A percentile compares a stretch with the other conserved stretches of the same genome.
These are phyloP conservation scores for Acleris emargana DNA, from an alignment of 2,888 invertebrate species.

Conservation along the genomic window DNA sequence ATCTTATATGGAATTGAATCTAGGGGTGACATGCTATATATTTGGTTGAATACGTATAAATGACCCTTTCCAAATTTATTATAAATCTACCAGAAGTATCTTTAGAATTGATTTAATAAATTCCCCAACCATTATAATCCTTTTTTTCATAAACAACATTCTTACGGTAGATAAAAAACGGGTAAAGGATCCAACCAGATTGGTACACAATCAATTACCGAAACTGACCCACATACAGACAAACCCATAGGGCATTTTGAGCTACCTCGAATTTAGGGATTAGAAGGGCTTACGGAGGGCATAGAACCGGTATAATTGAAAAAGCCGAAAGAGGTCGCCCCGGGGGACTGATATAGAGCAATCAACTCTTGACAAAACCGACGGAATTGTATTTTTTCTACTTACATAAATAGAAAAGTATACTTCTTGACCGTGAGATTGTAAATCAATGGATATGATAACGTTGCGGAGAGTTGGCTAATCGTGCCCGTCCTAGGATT, in stretches of 20 bases:
- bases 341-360: slow-evolving; percentile 27
- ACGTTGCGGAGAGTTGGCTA: background rate
- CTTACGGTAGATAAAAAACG: too few species aligned
- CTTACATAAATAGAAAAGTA: slow-evolving; percentile 1
- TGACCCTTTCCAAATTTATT: too few species aligned
- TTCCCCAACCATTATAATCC: too few species aligned
- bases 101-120: too few species aligned
- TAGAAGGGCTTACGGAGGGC: slow-evolving; percentile 33
- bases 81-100: too few species aligned
- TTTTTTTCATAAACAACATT: too few species aligned
- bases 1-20: too few species aligned
- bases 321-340: slow-evolving; percentile 28
- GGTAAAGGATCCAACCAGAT: too few species aligned
- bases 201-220: slow-evolving; percentile 14
- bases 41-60: too few species aligned
- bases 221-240: slow-evolving; percentile 7
- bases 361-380: slow-evolving; percentile 29
- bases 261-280: slow-evolving; percentile 29
- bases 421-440: too few species aligned
- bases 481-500: too few species aligned
- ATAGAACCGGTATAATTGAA: slow-evolving; percentile 32
- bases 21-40: too few species aligned
- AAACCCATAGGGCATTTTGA: slow-evolving; percentile 25
- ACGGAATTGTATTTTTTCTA: slow-evolving; percentile 23
- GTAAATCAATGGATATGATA: background rate